Evolutionary conservation across 2,797 vertebrate species (phyloP), one percentile per base, ranked within the genome.

Genomic region (Tenualosa thibaudeaui): DNA sequence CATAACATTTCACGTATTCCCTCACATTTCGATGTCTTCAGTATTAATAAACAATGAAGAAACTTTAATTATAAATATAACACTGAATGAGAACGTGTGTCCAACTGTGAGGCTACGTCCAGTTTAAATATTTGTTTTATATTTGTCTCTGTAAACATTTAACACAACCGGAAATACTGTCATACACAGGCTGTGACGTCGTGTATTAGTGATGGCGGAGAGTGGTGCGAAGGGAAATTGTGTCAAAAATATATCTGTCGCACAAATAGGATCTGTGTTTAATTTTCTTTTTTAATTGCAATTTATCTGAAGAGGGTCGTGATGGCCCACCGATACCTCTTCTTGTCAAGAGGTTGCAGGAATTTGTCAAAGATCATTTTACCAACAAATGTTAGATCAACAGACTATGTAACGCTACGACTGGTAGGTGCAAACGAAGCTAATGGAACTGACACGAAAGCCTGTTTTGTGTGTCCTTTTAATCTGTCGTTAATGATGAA

Each of bases 241-340:
- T 78, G 37, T 78, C 40, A 46, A 8, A 78, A 46, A 78, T 40
- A 43, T 40, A 43, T 78, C 71, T 46, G 46, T 31, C 58, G 58
- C 24, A 22, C 71, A 78, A 78, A 78, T 78, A 40, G 3, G 15
- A n/a, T 46, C 37, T 46, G 37, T 78, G 71, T 40, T 78, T 54
- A 4, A 31, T 75, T 86, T 84, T 60, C 9, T 50, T 5, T 83
- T 43, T 58, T 81, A 40, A 84, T 86, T 56, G 19, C 24, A n/a
- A 15, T 26, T 10, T 19, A 12, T 2, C 37, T n/a, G 43, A 24
- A 83, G 31, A 12, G 86, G 82, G 85, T 84, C 58, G 71, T 17
- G 43, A 96, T 96, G 95, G 94, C 94, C 85, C 95, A 96, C 85
- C 94, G 95, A 86, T 97, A 94, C 87, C 91, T 97, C 81, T 93